Percentiles rank a stretch among this genome's conserved stretches.
Evolutionary conservation across 2,888 invertebrate genomes (phyloP).

Genomic region (Parascotia fuliginaria): DNA sequence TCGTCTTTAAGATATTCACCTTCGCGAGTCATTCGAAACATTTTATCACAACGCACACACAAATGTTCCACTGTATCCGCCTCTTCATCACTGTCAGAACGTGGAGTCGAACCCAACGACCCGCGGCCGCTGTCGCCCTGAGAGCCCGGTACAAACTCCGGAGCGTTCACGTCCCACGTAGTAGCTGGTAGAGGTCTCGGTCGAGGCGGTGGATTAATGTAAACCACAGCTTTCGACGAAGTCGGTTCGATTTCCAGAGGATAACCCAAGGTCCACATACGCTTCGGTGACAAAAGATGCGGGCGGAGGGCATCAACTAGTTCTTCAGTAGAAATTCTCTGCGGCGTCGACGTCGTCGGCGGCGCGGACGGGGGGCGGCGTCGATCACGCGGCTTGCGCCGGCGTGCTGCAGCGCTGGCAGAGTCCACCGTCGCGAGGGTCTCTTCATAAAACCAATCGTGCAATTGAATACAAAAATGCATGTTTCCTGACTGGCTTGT

Average conservation of each 20-base stretch:
- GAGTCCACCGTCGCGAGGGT: slow-evolving; percentile 75
- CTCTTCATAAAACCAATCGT: slow-evolving; percentile 83
- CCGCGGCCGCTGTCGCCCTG: slow-evolving; percentile 84
- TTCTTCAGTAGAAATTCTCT: slow-evolving; percentile 84
- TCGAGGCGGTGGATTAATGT: slow-evolving; percentile 84
- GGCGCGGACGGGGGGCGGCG: slow-evolving; percentile 78
- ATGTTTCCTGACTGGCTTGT: slow-evolving; percentile 75
- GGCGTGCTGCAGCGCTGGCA: slow-evolving; percentile 74
- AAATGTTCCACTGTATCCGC: slow-evolving; percentile 85
- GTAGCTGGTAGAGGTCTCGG: slow-evolving; percentile 67
- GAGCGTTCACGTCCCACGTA: slow-evolving; percentile 88
- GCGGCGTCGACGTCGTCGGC: slow-evolving; percentile 77
- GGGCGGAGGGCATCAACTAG: slow-evolving; percentile 85
- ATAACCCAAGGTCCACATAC: slow-evolving; percentile 89
- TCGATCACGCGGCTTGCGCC: slow-evolving; percentile 71
- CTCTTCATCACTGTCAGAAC: slow-evolving; percentile 85
- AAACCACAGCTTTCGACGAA: slow-evolving; percentile 87
- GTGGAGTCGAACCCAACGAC: slow-evolving; percentile 84
- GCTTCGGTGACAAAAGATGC: slow-evolving; percentile 87
- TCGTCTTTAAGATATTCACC: slow-evolving; percentile 91
- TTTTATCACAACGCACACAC: slow-evolving; percentile 90
- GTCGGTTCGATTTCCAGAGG: slow-evolving; percentile 88
- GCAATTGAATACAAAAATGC: slow-evolving; percentile 79
- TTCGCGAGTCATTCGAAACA: slow-evolving; percentile 89
- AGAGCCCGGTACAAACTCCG: slow-evolving; percentile 87